Evolutionary conservation across 2,797 vertebrate species (phyloP).

Genomic region (Artibeus jamaicensis): DNA sequence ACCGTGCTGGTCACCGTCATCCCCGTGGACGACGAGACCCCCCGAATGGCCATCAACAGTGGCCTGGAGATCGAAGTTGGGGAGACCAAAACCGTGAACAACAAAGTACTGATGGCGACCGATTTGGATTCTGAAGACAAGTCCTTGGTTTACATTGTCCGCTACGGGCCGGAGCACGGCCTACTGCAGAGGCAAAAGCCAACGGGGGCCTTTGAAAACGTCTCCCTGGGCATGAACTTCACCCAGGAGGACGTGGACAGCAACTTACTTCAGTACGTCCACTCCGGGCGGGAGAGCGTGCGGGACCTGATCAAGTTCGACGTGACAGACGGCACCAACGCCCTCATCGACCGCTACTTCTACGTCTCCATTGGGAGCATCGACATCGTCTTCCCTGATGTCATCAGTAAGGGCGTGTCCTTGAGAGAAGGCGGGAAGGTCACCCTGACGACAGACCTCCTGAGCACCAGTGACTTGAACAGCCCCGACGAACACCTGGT

Average conservation of each 20-base stretch:
- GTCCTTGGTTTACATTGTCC: conserved; percentile 89
- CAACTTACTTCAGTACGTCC: conserved; percentile 89
- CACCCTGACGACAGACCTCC: conserved; percentile 94
- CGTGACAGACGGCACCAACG: conserved; percentile 95
- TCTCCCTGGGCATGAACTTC: conserved; percentile 95
- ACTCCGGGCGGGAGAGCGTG: conserved; percentile 92
- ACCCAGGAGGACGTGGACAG: conserved; percentile 95
- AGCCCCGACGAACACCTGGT: conserved; percentile 96
- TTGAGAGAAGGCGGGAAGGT: conserved; percentile 96
- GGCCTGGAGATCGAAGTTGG: conserved; percentile 94
- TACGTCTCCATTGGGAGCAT: conserved; percentile 94
- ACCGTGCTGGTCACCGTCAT: conserved; percentile 90
- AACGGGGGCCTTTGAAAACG: conserved; percentile 86
- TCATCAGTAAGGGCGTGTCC: conserved; percentile 96
- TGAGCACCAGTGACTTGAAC: conserved; percentile 96
- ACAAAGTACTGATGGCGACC: conserved; percentile 92
- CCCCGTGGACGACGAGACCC: conserved; percentile 96
- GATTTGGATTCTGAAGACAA: conserved; percentile 96
- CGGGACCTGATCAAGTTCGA: conserved; percentile 98
- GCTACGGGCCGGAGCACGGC: conserved; percentile 91
- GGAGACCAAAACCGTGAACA: conserved; percentile 90
- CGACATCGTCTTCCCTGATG: conserved; percentile 95
- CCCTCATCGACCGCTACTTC: conserved; percentile 96
- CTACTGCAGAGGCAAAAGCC: conserved; percentile 87
- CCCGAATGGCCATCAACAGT: conserved; percentile 95